Evolutionary conservation across 64 coral and sea anemone genomes (phyloP), one percentile per base, ranked within the genome.

Genomic region (Anthopleura sola): DNA sequence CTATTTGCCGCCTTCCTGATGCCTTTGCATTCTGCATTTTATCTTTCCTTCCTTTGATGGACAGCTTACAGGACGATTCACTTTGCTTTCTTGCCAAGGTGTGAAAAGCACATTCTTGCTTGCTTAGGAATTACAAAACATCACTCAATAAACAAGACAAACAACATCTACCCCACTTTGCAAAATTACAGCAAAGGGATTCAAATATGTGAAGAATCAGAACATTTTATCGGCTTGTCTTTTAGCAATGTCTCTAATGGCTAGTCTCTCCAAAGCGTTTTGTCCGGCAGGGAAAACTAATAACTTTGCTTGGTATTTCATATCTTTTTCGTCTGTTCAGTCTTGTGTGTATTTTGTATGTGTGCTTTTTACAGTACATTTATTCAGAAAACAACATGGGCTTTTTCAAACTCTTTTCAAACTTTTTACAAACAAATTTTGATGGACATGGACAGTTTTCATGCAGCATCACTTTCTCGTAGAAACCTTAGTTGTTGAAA

Each of bases 81-180:
- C n/a, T 32, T 71, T 71, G 66, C 10, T 71, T 71, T 71, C 26
- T 71, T 36, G 1, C 29, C 66, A 34, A 71, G 29, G 66, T 71
- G 66, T 71, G 31, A 71, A 71, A 71, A 71, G 26, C 66, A 71
- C 66, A 71, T 71, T 71, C 29, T 71, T 71, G 29, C 66, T 71
- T 71, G 66, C 16, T 71, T 33, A 31, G 14, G 66, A 34, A 71
- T 71, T 34, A 71, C 31, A 13, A 71, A 71, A 71, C 66, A 36
- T 34, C 31, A 28, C 66, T 71, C 28, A 71, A 34, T 33, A 3
- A 34, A 15, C 5, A 23, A 62, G 26, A 69, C 64, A 69, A 31
- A 28, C 64, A 69, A 69, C n/a, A 14, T 6, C 64, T 13, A 13
- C 50, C 0, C 1, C 50, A 53, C 1, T 17, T 53, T 17, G 14